Evolutionary conservation across 2,888 invertebrate species (phyloP), one percentile per base, ranked within the genome.

Genomic region (Sphaerophoria rueppellii): DNA sequence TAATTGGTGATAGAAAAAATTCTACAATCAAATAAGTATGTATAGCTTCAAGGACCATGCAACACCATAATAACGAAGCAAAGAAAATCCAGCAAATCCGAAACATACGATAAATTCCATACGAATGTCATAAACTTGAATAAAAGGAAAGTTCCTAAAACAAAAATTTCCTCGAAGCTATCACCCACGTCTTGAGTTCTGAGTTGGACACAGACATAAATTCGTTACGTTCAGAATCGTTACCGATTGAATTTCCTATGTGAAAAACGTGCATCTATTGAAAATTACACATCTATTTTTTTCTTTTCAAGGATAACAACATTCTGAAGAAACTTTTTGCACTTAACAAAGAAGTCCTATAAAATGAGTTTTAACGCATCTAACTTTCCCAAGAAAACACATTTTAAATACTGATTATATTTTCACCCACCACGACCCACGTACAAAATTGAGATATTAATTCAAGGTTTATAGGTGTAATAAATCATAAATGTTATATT

Each of bases 401-500:
- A 48, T 34, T 63, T 63, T 34, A 63, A 63, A 63, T 14, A 63
- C 34, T 34, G 46, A 63, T 63, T 14, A 24, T 24, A 24, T 24
- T 24, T 24, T 24, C 24, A 24, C 24, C 24, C 24, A 24, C 24
- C 24, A 24, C 24, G 24, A 24, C 24, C 24, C 24, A 48, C 14
- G 9, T 43, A 6, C 4, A 63, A 34, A 14, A 63, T 63, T 34
- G 34, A 48, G 46, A 61, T 46, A 61, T 48, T 14, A 48, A 63
- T 48, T 61, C 32, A 61, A 46, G 61, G 46, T 14, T 52, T 52
- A 58, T 14, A 48, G 32, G 32, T 11, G 34, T 63, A 46, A 63
- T 63, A 63, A 63, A 63, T 63, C 63, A 58, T 58, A 40, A 58
- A 34, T 12, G 55, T 11, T 40, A 2, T 58, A 16, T 37, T 58